Base-by-base conservation (phyloP, 1,140 invertebrate species). In the Conopomorpha cramerella region DNA sequence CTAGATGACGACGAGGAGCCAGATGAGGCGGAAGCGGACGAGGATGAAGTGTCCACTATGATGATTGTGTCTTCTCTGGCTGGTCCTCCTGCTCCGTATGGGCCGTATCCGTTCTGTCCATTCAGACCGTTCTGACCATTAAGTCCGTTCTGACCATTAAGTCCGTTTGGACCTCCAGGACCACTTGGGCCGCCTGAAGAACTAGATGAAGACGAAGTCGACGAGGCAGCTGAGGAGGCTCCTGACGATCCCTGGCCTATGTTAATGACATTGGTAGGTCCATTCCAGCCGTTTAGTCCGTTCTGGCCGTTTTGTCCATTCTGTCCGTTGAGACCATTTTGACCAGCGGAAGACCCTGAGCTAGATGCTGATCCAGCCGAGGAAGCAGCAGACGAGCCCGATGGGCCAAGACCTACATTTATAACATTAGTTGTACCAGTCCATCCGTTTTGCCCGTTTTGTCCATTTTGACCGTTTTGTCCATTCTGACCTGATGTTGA, bases 81-180 rank as follows among this genome's bases (percentile, higher is more conserved):
- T 18, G 31, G 26, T 33, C 40, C 40, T 29, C 8, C 8, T 7
- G 10, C 28, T 4, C 28, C 28, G 28, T 29, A 29, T 4, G 28
- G 28, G 4, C 28, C 28, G 28, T 29, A 29, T 29, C 4, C 28
- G 13, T 10, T 13, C 6, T 4, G 3, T 3, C 3, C 28, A 3
- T 29, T 13, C 3, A 13, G n/a, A n/a, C 4, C 28, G 13, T 10
- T 13, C 6, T 4, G 3, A 11, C 3, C 28, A 3, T 29, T 13
- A 11, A 13, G n/a, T n/a, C n/a, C n/a, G n/a, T n/a, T n/a, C n/a
- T n/a, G n/a, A n/a, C n/a, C n/a, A n/a, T n/a, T n/a, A n/a, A n/a
- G n/a, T n/a, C n/a, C 11, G 13, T 13, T 14, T 12, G 30, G 8
- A 4, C 30, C 30, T 12, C 12, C 30, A 3, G 8, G 4, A 4